Percentiles rank a stretch among this genome's conserved stretches.
Evolutionary conservation across 2,888 invertebrate genomes (phyloP).

Genomic region (Lamellibrachia columna): DNA sequence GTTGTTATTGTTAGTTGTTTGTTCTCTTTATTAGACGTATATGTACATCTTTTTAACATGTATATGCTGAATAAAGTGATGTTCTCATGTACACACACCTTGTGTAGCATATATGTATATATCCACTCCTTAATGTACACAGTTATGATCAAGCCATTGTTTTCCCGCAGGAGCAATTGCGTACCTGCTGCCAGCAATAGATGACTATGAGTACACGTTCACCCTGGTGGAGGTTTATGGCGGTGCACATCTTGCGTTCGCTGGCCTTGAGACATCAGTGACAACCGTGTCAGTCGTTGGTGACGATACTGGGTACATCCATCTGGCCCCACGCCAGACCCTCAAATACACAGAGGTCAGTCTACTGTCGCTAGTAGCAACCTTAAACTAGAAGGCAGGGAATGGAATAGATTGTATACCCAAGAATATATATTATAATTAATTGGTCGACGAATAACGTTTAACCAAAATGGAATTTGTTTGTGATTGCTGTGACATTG

Average conservation of each 20-base stretch:
- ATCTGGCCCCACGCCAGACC: conserved; percentile 42
- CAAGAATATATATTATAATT: too few species aligned
- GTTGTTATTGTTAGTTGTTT: too few species aligned
- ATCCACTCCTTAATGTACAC: neutral
- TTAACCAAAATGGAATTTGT: too few species aligned
- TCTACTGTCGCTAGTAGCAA: too few species aligned
- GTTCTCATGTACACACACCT: too few species aligned
- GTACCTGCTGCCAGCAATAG: conserved; percentile 38
- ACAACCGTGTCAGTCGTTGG: conserved; percentile 44
- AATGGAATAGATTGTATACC: too few species aligned
- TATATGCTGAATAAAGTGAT: too few species aligned
- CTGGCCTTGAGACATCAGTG: conserved; percentile 40
- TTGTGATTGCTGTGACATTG: too few species aligned
- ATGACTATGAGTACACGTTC: conserved; percentile 40
- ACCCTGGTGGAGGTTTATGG: conserved; percentile 51
- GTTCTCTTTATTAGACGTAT: too few species aligned
- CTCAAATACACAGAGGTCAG: conserved; percentile 27
- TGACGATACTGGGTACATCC: conserved; percentile 51
- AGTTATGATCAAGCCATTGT: neutral
- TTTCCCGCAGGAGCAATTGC: conserved; percentile 46
- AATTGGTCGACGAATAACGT: too few species aligned
- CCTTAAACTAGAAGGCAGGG: too few species aligned
- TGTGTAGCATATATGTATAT: neutral
- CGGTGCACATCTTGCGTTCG: conserved; percentile 46
- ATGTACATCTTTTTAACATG: too few species aligned